Percentiles rank a stretch among this genome's conserved stretches.
phyloP scores from a whole-genome alignment of 2,113 vertebrate species.

The Danionella cerebrum region DNA sequence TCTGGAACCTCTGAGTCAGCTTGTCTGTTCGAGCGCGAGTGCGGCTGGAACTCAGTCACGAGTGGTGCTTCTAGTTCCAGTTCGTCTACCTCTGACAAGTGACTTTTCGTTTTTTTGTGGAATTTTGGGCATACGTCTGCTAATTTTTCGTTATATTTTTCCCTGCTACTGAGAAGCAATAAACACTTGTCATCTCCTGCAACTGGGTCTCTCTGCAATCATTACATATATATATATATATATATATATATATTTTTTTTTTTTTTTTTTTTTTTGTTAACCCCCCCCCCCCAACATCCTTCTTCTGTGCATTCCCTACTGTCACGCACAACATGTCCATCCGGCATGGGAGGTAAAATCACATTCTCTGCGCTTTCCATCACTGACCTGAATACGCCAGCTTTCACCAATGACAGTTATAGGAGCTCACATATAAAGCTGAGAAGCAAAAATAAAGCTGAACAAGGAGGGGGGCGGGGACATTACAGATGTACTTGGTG shows the following conservation, averaged over 20 bases:
- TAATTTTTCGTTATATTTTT: too few relatives aligned
- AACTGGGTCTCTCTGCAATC: too few relatives aligned
- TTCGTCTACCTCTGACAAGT: too few relatives aligned
- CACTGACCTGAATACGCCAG: slow-evolving; percentile 60
- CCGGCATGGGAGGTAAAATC: slow-evolving; percentile 56
- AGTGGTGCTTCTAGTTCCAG: too few relatives aligned
- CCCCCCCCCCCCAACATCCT: background rate
- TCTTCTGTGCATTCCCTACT: slow-evolving; percentile 42
- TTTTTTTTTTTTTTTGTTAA: slow-evolving; percentile 4
- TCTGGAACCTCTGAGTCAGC: too few relatives aligned
- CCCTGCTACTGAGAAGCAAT: too few relatives aligned
- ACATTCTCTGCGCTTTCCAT: slow-evolving; percentile 55
- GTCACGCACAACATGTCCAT: slow-evolving; percentile 57
- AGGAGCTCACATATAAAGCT: slow-evolving; percentile 30
- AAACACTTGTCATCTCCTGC: too few relatives aligned
- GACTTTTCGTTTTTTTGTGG: too few relatives aligned
- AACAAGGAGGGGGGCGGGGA: background rate
- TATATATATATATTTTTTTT: background rate
- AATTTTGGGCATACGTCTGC: too few relatives aligned
- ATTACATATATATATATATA: too few relatives aligned
- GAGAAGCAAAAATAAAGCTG: slow-evolving; percentile 8
- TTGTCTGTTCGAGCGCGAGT: too few relatives aligned
- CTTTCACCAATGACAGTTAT: slow-evolving; percentile 43
- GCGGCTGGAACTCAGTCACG: too few relatives aligned
- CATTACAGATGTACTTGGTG: background rate